Evolutionary conservation across 92 coral and sea anemone genomes (phyloP).

Genomic region (Palythoa grandis): DNA sequence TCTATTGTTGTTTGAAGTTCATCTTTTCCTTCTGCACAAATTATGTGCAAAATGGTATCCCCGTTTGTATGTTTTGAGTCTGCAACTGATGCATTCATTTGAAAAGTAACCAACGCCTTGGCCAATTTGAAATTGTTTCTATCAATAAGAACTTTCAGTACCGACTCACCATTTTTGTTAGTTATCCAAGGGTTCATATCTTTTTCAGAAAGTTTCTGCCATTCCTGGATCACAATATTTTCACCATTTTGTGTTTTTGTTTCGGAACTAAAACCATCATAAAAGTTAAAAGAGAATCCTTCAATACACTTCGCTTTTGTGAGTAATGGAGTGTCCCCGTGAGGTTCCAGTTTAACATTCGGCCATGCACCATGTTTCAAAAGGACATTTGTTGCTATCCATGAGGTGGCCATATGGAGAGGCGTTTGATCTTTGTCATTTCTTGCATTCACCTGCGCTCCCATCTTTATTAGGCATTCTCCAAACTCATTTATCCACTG

Average conservation of each 20-base stretch:
- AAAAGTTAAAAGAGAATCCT: not conserved
- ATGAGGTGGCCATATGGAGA: not conserved
- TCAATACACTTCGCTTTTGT: not conserved
- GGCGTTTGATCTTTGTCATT: no score
- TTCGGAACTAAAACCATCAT: not conserved
- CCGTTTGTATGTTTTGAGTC: no score
- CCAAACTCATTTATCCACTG: no score
- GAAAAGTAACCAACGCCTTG: not conserved
- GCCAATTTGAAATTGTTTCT: not conserved
- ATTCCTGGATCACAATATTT: not conserved
- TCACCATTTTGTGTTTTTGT: not conserved
- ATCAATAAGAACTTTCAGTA: not conserved
- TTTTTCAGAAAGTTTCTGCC: not conserved
- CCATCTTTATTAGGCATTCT: no score
- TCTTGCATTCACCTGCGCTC: no score
- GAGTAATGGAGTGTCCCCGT: constrained; percentile 13
- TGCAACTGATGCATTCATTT: not conserved
- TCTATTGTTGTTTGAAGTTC: not conserved
- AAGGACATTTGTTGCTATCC: not conserved
- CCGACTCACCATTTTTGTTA: not conserved
- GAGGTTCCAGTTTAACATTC: not conserved
- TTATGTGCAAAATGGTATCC: not conserved
- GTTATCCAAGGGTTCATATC: not conserved
- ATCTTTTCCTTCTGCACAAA: not conserved
- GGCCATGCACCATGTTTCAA: not conserved